Percentiles rank a stretch among this genome's conserved stretches.
Evolutionary conservation across 2,797 vertebrate species (phyloP).

Genomic region (Sebastes dallii): DNA sequence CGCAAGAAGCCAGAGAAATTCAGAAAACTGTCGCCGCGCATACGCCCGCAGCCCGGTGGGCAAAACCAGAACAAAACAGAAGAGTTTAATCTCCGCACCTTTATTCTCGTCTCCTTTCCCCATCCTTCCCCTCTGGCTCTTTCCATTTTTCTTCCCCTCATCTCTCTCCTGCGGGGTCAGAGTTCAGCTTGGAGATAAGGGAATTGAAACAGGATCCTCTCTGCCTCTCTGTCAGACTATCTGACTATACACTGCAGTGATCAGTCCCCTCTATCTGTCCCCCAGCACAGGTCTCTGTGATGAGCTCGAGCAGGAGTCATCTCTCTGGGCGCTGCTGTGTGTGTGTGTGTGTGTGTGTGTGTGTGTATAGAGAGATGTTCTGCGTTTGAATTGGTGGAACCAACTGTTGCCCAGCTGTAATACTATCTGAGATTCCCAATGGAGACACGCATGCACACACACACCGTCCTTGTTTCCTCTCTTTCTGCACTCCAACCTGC

Average conservation of each 20-base stretch:
- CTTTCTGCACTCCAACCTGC: slow-evolving; percentile 2
- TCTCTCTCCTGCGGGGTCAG: slow-evolving; percentile 65
- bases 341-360: neutral
- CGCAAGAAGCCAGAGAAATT: neutral
- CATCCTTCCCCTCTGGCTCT: slow-evolving; percentile 51
- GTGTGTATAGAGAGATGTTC: neutral
- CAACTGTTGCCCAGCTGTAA: slow-evolving; percentile 23
- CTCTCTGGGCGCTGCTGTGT: slow-evolving; percentile 19
- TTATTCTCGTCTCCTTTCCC: slow-evolving; percentile 44
- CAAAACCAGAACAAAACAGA: slow-evolving; percentile 38
- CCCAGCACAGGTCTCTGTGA: slow-evolving; percentile 60
- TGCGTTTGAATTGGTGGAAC: slow-evolving; percentile 18
- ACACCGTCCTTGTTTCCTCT: neutral
- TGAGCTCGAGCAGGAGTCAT: slow-evolving; percentile 62
- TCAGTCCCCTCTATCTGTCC: slow-evolving; percentile 71
- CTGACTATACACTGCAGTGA: slow-evolving; percentile 64
- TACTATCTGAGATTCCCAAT: slow-evolving; percentile 19
- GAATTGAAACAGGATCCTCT: slow-evolving; percentile 69
- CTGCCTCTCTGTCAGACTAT: slow-evolving; percentile 62
- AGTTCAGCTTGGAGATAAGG: slow-evolving; percentile 72
- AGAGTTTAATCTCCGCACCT: slow-evolving; percentile 65
- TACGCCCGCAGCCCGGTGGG: neutral
- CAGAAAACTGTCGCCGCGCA: neutral
- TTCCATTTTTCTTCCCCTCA: slow-evolving; percentile 61
- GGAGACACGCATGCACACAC: slow-evolving; percentile 6